Conservation (phyloP, 64 coral and sea anemone genomes). For the Trachythela sp. region DNA sequence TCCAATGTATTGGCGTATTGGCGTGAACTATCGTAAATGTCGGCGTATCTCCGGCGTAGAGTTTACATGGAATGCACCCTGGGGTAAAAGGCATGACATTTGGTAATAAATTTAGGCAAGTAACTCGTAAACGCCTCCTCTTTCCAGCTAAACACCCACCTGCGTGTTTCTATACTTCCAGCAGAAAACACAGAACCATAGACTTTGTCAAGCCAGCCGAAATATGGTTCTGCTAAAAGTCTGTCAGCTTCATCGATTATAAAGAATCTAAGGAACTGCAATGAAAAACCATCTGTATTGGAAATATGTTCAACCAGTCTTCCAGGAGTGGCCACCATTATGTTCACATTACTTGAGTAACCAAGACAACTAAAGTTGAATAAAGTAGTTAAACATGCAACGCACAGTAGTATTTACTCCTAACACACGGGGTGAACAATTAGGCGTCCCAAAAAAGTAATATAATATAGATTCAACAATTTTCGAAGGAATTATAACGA, state of each 20-base stretch:
- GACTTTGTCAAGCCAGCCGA: constrained; percentile 82
- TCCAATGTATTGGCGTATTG: too few species aligned
- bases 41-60: too few species aligned
- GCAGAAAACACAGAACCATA: constrained; percentile 42
- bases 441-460: too few species aligned
- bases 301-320: constrained; percentile 84
- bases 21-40: too few species aligned
- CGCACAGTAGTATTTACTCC: neutral
- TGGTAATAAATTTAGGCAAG: too few species aligned
- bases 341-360: constrained; percentile 63
- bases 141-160: neutral
- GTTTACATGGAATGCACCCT: too few species aligned
- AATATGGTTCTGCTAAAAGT: constrained; percentile 67
- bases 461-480: too few species aligned
- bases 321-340: constrained; percentile 81
- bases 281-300: constrained; percentile 63
- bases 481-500: too few species aligned
- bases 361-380: constrained; percentile 33
- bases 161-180: neutral
- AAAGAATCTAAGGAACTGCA: constrained; percentile 78
- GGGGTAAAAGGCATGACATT: too few species aligned
- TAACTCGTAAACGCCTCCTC: too few species aligned
- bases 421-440: too few species aligned
- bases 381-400: neutral
- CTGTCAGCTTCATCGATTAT: constrained; percentile 99